Percentiles rank a stretch among this genome's conserved stretches.
phyloP scores from a whole-genome alignment of 2,797 vertebrate genomes.

The Pteronotus mesoamericanus region DNA sequence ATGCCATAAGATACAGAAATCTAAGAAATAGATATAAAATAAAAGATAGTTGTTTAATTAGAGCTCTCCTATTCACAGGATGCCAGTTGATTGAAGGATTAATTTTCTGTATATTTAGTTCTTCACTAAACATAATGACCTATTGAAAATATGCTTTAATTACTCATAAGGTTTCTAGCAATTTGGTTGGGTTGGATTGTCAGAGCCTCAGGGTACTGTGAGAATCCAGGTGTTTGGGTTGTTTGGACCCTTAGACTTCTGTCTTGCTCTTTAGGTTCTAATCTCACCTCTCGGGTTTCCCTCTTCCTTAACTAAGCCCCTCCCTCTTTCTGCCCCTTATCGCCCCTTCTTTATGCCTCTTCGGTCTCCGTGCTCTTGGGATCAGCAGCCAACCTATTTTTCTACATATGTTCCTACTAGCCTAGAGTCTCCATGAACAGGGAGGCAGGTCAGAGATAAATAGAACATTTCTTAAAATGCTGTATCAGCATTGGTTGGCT shows the following conservation, averaged over 20 bases:
- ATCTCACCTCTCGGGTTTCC: neutral
- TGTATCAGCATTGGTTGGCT: neutral
- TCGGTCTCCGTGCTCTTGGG: neutral
- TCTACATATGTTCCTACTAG: neutral
- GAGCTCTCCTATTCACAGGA: neutral
- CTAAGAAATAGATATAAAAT: slow-evolving; percentile 10
- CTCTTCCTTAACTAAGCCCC: neutral
- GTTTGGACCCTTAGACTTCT: neutral
- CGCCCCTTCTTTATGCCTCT: neutral
- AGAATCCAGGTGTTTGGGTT: neutral
- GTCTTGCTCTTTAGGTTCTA: neutral
- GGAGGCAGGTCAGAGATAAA: neutral
- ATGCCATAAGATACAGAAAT: neutral
- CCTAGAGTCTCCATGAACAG: neutral
- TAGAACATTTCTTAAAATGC: neutral
- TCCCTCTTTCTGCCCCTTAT: neutral
- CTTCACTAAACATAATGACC: slow-evolving; percentile 14
- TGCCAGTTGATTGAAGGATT: neutral
- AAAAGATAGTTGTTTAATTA: neutral
- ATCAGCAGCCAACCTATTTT: neutral
- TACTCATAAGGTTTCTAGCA: neutral
- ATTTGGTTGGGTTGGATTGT: neutral
- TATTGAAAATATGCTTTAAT: neutral
- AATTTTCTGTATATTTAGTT: slow-evolving; percentile 16
- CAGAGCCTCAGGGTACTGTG: neutral